Conservation (phyloP, 2,797 vertebrate species). For the Threskiornis aethiopicus region DNA sequence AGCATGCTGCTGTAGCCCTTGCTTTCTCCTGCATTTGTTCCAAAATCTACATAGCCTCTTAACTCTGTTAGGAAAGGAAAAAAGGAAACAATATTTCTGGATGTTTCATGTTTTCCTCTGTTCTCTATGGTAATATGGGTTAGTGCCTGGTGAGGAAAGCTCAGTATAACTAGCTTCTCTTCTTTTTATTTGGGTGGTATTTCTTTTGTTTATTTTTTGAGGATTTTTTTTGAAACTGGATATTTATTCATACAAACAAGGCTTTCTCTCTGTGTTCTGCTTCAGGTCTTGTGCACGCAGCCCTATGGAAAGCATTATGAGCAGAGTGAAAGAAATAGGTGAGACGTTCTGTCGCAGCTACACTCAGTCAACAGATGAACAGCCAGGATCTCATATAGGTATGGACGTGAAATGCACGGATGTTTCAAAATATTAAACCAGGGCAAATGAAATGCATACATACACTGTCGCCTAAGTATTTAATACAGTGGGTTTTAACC, state of each 20-base stretch:
- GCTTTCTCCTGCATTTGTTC: neutral
- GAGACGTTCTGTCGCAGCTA: slow-evolving; percentile 89
- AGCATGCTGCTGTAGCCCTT: neutral
- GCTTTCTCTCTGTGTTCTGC: neutral
- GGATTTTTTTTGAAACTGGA: neutral
- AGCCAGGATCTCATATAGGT: slow-evolving; percentile 93
- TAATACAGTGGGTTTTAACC: neutral
- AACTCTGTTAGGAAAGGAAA: neutral
- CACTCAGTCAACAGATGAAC: slow-evolving; percentile 85
- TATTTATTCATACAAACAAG: neutral
- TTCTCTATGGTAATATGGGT: neutral
- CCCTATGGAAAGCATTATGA: slow-evolving; percentile 82
- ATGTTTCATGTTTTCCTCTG: neutral
- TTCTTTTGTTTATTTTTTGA: neutral
- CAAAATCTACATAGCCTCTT: neutral
- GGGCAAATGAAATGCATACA: neutral
- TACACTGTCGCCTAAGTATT: fast-evolving
- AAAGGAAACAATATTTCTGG: neutral
- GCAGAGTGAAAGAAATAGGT: slow-evolving; percentile 85
- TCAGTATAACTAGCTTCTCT: neutral
- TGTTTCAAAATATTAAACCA: neutral
- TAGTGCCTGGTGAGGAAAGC: neutral
- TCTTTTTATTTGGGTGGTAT: neutral
- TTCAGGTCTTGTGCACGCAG: slow-evolving; percentile 88
- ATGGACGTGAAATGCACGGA: neutral